Percentiles rank a stretch among this genome's conserved stretches.
phyloP scores from a whole-genome alignment of 2,888 invertebrate species.

The Esperia sulphurella region DNA sequence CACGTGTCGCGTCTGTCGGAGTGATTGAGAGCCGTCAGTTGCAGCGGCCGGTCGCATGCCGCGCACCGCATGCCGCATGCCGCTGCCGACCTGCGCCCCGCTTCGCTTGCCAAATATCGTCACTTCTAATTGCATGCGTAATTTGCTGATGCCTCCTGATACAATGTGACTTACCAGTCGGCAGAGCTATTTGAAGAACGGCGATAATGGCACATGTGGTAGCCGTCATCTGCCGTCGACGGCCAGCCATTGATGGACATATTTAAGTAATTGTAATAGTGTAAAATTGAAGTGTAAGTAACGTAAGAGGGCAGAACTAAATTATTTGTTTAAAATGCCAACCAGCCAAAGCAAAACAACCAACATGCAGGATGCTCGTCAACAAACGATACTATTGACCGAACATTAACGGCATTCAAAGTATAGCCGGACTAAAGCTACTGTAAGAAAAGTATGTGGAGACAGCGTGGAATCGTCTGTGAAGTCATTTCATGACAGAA shows the following conservation, averaged over 20 bases:
- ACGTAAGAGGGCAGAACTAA: background rate
- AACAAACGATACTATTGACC: too few species aligned
- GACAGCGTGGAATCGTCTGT: too few species aligned
- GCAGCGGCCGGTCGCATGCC: slow-evolving; percentile 41
- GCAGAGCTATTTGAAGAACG: slow-evolving; percentile 25
- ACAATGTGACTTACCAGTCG: slow-evolving; percentile 32
- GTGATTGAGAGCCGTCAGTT: slow-evolving; percentile 66
- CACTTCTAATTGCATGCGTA: slow-evolving; percentile 63
- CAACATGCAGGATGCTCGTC: too few species aligned
- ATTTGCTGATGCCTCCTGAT: slow-evolving; percentile 52
- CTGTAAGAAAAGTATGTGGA: too few species aligned
- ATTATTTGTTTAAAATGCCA: background rate
- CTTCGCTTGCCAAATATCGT: slow-evolving; percentile 59
- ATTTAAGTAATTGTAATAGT: too few species aligned
- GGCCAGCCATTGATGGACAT: too few species aligned
- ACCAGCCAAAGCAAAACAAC: too few species aligned
- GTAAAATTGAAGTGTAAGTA: too few species aligned
- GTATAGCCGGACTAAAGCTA: too few species aligned
- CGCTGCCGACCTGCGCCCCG: slow-evolving; percentile 53
- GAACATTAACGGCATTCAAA: too few species aligned
- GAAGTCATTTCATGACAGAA: too few species aligned
- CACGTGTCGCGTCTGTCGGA: slow-evolving; percentile 30
- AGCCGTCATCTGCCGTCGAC: too few species aligned
- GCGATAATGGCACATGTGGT: background rate
- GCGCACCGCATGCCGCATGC: slow-evolving; percentile 33